Evolutionary conservation across 2,888 invertebrate species (phyloP), one percentile per base, ranked within the genome.

Genomic region (Drosophila anomalata): DNA sequence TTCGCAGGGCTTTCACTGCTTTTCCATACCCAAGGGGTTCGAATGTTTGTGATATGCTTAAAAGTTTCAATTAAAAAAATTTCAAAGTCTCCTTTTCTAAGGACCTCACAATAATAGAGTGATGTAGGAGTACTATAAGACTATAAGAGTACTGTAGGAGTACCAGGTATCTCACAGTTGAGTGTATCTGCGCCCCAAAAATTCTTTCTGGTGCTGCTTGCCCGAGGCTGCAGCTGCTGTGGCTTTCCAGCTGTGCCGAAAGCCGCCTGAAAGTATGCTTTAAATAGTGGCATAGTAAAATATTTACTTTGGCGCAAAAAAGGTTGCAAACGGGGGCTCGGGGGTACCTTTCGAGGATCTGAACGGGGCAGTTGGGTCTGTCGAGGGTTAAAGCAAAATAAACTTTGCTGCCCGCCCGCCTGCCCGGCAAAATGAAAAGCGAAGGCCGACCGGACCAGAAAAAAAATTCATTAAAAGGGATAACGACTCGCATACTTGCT

Each of bases 391-490:
- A 20, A 50, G 66, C 61, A 77, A 76, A 69, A 52, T 48, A 66
- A 47, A 59, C 71, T 67, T 56, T 66, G 53, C 58, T 56, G 56
- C 51, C 65, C 44, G 62, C 29, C 29, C 8, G 8, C 53, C 65
- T 41, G 62, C 26, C 7, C 2, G 8, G 46, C 42, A 59, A 77
- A 83, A 74, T 77, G 70, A 79, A 79, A 79, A 71, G 68, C 82
- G 72, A 66, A 68, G 68, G 84, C 66, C 77, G 70, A 55, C 57
- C 69, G 69, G 65, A 70, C 85, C 77, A 74, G 69, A 44, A 84
- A 82, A 82, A 81, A 82, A 88, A 85, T 88, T 84, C 89, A 84
- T 84, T 84, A 88, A 85, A 87, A 84, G 70, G 87, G 89, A 85
- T 88, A 84, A 84, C 77, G 87, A 87, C 75, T 83, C 71, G 53